These are phyloP conservation scores for Mus spretus DNA, from an alignment of 2,797 vertebrate genomes.

Conservation along the genomic window DNA sequence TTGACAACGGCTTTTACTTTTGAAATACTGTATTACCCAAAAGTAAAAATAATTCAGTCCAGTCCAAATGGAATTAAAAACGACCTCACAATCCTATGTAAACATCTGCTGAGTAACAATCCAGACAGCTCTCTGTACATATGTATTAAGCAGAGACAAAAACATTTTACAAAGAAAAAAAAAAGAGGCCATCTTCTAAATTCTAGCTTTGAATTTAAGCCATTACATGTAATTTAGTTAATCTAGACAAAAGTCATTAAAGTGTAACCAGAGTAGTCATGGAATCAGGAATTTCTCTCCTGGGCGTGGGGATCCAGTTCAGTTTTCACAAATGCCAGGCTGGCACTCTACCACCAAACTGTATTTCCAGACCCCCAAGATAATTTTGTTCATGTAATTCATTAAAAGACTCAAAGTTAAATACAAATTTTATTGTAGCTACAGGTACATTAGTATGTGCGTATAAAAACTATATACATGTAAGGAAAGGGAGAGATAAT, in stretches of 20 bases:
- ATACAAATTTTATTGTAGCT: constrained; percentile 16
- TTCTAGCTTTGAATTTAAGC: constrained; percentile 48
- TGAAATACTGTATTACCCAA: constrained; percentile 23
- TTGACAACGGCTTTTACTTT: constrained; percentile 19
- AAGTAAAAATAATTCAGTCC: constrained; percentile 50
- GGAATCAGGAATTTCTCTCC: background rate
- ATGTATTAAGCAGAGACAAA: background rate
- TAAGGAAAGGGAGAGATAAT: background rate
- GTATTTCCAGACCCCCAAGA: background rate
- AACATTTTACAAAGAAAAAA: background rate
- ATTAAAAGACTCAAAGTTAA: constrained; percentile 41
- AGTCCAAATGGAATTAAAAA: constrained; percentile 19
- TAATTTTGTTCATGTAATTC: background rate
- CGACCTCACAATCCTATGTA: background rate
- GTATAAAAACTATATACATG: background rate
- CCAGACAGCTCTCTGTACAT: background rate
- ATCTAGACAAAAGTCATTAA: constrained; percentile 52
- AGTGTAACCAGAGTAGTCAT: constrained; percentile 37
- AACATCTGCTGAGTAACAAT: background rate
- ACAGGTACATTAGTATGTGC: background rate
- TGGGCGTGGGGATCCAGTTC: background rate
- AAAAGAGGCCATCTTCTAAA: background rate
- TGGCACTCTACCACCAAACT: background rate
- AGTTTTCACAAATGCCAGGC: background rate
- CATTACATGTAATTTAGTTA: constrained; percentile 63